Base-by-base conservation (phyloP, 1,140 invertebrate genomes). In the Metopolophium dirhodum region DNA sequence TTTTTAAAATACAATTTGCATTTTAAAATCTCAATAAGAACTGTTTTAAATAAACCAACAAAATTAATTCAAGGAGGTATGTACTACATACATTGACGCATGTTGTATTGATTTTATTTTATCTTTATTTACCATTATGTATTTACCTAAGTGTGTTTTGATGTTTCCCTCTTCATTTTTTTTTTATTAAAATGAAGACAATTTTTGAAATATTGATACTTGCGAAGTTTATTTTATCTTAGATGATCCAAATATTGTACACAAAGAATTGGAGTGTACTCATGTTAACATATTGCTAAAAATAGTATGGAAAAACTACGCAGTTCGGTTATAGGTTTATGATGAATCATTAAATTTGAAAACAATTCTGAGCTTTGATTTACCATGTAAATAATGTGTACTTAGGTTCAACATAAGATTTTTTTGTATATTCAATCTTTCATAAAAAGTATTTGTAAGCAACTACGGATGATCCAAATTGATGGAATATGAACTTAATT, bases 71-170 rank as follows among this genome's bases (percentile, higher is more conserved):
- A 68, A 68, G 61, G 61, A 3, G 11, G 30, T 30, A 9, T 11
- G 18, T 51, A 51, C 30, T 68, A 68, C 61, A 68, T n/a, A 68
- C 61, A 68, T 68, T 30, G 61, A 68, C 4, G 61, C 61, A 68
- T n/a, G 61, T n/a, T 68, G 61, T 68, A 68, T 68, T 68, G 61
- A 68, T 68, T 68, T 68, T 68, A n/a, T 68, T 68, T 68, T 68
- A 68, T 68, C 61, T 68, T 68, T 68, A 30, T n/a, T 30, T 68
- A 68, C 61, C 4, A 68, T 68, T n/a, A 68, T n/a, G 30, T 68
- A 30, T 68, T 68, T 68, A 68, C 61, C 11, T 30, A 68, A n/a
- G 61, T 68, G n/a, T 68, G 30, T 68, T 14, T 68, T 68, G 61
- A 68, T 14, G 30, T 30, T 30, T 61, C 18, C 49, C 14, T 18